phyloP scores from a whole-genome alignment of 2,797 vertebrate genomes.

The Distichodus sexfasciatus region DNA sequence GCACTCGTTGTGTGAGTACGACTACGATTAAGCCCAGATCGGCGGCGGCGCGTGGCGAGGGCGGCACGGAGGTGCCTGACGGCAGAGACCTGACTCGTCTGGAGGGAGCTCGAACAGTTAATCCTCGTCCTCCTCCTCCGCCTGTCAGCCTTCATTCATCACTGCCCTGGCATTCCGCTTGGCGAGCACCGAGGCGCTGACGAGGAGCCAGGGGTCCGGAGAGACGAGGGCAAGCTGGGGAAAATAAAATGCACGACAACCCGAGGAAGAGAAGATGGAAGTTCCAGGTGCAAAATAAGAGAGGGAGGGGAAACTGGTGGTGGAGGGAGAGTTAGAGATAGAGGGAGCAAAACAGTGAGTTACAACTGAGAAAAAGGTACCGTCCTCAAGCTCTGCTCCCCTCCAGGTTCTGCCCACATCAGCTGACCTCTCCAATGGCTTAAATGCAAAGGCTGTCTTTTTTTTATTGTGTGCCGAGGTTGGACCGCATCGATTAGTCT shows the following conservation, averaged over 20 bases:
- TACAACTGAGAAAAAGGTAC: no score
- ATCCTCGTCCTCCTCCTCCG: slow-evolving; percentile 6
- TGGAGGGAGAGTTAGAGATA: neutral
- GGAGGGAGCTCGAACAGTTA: slow-evolving; percentile 1
- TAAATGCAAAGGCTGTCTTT: no score
- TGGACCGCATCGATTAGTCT: no score
- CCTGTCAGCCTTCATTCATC: slow-evolving; percentile 23
- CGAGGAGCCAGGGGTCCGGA: neutral
- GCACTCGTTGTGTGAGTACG: neutral
- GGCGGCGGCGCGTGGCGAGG: neutral
- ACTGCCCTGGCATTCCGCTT: neutral
- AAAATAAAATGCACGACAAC: neutral
- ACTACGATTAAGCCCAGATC: neutral
- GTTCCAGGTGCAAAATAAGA: slow-evolving; percentile 11
- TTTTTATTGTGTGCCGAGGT: no score
- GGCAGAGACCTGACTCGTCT: neutral
- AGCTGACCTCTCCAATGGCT: no score
- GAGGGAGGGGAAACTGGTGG: neutral
- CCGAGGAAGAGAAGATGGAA: neutral
- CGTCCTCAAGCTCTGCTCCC: no score
- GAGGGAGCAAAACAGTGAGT: no score
- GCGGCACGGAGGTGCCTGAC: neutral
- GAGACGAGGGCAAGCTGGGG: neutral
- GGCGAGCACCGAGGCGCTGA: neutral
- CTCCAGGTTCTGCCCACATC: no score